Evolutionary conservation across 2,888 invertebrate species (phyloP).

Genomic region (Leptinotarsa haldemani): DNA sequence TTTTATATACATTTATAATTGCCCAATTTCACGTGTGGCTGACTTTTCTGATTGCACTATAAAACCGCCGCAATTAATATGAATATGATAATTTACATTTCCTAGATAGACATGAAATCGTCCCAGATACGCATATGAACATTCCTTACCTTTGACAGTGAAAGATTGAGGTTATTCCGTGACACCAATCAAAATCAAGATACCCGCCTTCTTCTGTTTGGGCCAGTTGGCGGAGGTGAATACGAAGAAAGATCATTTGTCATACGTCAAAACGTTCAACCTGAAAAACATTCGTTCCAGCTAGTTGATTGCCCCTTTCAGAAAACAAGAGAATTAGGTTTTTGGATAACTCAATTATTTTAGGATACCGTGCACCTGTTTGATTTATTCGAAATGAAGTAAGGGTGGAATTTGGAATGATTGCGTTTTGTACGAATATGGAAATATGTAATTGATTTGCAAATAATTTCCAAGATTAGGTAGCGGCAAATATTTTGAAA

Average conservation of each 20-base stretch:
- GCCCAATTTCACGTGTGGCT: constrained; percentile 6
- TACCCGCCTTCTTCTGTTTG: constrained; percentile 34
- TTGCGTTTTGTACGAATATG: neutral
- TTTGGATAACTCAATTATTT: constrained; percentile 38
- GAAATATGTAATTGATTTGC: neutral
- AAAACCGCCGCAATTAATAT: constrained; percentile 9
- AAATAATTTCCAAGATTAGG: neutral
- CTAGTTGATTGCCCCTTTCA: constrained; percentile 36
- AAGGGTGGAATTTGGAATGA: neutral
- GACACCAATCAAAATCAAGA: constrained; percentile 58
- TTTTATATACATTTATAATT: constrained; percentile 3
- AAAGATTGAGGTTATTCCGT: constrained; percentile 55
- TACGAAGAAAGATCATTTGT: constrained; percentile 38
- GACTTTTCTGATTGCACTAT: constrained; percentile 1
- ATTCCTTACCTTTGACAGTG: constrained; percentile 49
- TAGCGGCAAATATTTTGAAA: too few relatives aligned
- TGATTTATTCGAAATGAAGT: neutral
- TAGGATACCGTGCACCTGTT: constrained; percentile 1
- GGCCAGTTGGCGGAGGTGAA: constrained; percentile 36
- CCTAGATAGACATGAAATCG: constrained; percentile 12
- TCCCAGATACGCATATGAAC: constrained; percentile 15
- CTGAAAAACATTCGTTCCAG: constrained; percentile 34
- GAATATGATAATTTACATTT: constrained; percentile 15
- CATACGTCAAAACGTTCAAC: constrained; percentile 40
- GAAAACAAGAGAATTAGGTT: constrained; percentile 37